These are phyloP conservation scores for Bubalus kerabau DNA, from an alignment of 2,113 vertebrate genomes.

Conservation along the genomic window DNA sequence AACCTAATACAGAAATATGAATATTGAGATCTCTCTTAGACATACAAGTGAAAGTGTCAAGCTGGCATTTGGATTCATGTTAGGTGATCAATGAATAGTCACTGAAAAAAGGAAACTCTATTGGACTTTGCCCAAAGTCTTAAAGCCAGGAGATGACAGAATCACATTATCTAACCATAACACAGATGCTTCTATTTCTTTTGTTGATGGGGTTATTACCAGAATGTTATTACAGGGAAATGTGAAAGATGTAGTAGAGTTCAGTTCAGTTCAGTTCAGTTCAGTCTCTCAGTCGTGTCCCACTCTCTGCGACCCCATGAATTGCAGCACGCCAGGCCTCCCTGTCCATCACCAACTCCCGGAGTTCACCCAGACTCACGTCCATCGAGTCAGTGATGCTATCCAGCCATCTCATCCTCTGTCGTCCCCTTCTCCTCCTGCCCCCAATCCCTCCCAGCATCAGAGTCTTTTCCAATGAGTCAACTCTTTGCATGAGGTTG, in stretches of 20 bases:
- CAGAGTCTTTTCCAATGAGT: no score
- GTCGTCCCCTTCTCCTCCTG: no score
- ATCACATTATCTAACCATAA: not conserved
- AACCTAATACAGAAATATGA: not conserved
- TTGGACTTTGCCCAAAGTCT: not conserved
- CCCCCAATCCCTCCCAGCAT: no score
- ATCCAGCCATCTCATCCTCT: no score
- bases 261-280: no score
- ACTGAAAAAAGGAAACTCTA: not conserved
- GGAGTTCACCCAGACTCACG: no score
- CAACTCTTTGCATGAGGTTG: no score
- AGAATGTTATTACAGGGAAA: not conserved
- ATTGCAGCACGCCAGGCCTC: no score
- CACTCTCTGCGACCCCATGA: no score
- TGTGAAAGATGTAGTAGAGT: not conserved
- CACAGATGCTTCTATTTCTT: not conserved
- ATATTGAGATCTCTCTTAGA: not conserved
- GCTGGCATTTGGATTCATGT: not conserved
- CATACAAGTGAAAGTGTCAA: not conserved
- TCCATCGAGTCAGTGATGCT: no score
- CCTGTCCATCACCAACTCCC: no score
- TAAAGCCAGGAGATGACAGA: not conserved
- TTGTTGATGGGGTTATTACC: not conserved
- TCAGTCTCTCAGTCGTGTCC: no score
- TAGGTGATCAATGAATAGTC: not conserved